phyloP scores from a whole-genome alignment of 1,140 invertebrate species.

The Pararge aegeria region DNA sequence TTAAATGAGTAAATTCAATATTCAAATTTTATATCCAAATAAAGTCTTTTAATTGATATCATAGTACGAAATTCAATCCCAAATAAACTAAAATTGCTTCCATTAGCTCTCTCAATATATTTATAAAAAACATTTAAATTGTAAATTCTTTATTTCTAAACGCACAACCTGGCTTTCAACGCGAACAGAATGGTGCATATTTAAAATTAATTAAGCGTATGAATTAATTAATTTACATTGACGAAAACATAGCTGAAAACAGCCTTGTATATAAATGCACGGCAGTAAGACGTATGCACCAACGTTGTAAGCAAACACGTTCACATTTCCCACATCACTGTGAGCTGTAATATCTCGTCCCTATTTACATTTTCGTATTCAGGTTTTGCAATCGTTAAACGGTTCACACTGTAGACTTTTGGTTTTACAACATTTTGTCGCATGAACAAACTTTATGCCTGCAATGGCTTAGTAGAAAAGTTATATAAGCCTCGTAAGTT shows the following conservation, averaged over 20 bases:
- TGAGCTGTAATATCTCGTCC: conserved; percentile 20
- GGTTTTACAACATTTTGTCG: background rate
- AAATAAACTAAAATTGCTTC: too few relatives aligned
- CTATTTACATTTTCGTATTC: conserved; percentile 36
- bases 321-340: conserved; percentile 30
- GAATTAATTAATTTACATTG: background rate
- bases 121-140: too few relatives aligned
- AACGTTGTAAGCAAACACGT: conserved; percentile 28
- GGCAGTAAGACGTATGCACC: conserved; percentile 14
- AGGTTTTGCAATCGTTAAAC: conserved; percentile 27
- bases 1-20: too few relatives aligned
- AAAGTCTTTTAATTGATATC: too few relatives aligned
- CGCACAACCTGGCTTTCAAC: too few relatives aligned
- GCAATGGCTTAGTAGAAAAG: background rate
- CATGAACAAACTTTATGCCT: background rate
- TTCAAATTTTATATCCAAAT: too few relatives aligned
- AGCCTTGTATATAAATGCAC: background rate
- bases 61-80: too few relatives aligned
- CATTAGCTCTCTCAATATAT: too few relatives aligned
- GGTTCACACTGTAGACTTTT: background rate
- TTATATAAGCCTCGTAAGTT: too few relatives aligned
- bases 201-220: too few relatives aligned
- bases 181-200: too few relatives aligned
- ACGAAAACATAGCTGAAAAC: background rate
- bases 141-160: too few relatives aligned